phyloP scores from a whole-genome alignment of 2,113 vertebrate species.

The Benitochromis conjunctus region DNA sequence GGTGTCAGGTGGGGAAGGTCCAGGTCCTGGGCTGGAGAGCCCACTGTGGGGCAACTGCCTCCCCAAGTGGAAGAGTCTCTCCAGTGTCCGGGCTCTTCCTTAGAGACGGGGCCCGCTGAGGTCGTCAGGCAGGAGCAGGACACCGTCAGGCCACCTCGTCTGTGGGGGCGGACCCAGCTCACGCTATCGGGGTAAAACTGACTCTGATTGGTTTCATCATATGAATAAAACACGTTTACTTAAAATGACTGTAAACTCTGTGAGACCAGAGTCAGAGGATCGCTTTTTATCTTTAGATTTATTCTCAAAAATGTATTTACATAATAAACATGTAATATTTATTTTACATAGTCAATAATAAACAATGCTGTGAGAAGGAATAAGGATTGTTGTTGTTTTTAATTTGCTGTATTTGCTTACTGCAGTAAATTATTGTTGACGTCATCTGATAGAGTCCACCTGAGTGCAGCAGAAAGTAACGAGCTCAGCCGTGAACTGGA shows the following conservation, averaged over 20 bases:
- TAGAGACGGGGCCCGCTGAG: neutral
- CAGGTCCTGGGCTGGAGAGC: accelerated
- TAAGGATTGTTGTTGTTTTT: neutral
- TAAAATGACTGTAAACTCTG: neutral
- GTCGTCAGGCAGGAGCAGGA: neutral
- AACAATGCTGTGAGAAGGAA: neutral
- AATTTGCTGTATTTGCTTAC: neutral
- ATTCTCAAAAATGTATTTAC: neutral
- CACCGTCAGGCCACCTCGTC: neutral
- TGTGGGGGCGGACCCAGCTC: neutral
- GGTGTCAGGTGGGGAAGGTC: neutral
- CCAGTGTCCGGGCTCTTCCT: neutral
- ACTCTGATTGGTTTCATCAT: neutral
- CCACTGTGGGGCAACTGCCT: neutral
- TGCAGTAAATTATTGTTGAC: too few species aligned
- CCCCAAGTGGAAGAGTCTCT: neutral
- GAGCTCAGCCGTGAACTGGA: neutral
- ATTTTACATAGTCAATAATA: neutral
- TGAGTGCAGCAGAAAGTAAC: accelerated
- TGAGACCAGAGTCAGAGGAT: neutral
- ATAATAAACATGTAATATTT: neutral
- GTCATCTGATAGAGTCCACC: neutral
- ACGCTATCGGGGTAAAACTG: accelerated
- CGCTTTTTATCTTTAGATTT: neutral
- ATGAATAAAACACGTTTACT: neutral